A percentile compares a stretch with the other conserved stretches of the same genome.
These are phyloP conservation scores for Chorisops tibialis DNA, from an alignment of 2,888 invertebrate genomes.

Conservation along the genomic window DNA sequence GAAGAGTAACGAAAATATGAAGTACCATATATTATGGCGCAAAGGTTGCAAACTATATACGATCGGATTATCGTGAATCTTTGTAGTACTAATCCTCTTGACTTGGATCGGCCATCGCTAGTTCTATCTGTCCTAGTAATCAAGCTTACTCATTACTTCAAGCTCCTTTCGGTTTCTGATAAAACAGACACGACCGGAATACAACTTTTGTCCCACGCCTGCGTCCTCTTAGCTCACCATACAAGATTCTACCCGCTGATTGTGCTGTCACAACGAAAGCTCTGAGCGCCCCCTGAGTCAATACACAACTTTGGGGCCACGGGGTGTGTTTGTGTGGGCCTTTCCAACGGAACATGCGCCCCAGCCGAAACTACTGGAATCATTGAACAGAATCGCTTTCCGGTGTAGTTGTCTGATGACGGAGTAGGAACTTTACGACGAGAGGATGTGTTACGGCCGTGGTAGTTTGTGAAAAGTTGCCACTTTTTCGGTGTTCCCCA, in stretches of 20 bases:
- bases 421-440: too few relatives aligned
- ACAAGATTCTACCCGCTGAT: neutral
- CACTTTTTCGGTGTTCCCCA: neutral
- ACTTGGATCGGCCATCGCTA: too few relatives aligned
- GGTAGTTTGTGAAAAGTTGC: neutral
- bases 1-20: too few relatives aligned
- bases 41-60: too few relatives aligned
- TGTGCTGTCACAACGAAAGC: constrained; percentile 9
- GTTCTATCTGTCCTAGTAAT: neutral
- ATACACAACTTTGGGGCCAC: neutral
- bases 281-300: neutral
- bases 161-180: constrained; percentile 7
- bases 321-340: neutral
- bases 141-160: neutral
- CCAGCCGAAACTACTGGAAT: constrained; percentile 2
- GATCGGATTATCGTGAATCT: too few relatives aligned
- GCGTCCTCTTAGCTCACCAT: neutral
- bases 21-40: too few relatives aligned
- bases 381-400: constrained; percentile 6
- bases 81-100: too few relatives aligned
- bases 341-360: neutral
- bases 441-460: too few relatives aligned
- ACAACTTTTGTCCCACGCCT: neutral
- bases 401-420: neutral
- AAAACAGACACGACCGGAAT: constrained; percentile 1